Evolutionary conservation across 2,888 invertebrate species (phyloP).

Genomic region (Cecidostiba fungosa): DNA sequence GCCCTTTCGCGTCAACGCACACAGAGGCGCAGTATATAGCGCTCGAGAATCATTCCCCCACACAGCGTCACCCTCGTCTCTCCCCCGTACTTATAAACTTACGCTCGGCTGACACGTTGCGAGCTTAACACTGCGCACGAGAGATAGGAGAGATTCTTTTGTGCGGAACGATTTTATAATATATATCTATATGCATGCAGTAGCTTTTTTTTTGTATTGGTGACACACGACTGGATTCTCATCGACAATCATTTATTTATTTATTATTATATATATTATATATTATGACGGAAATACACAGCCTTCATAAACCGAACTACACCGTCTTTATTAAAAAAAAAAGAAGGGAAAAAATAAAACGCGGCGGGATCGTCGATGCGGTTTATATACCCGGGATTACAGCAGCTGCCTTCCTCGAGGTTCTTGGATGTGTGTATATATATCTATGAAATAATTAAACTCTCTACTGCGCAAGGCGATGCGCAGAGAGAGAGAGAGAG

Average conservation of each 20-base stretch:
- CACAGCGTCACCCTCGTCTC: neutral
- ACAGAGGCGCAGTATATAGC: no score
- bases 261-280: no score
- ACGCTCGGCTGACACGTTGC: neutral
- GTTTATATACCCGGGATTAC: constrained; percentile 61
- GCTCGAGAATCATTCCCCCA: neutral
- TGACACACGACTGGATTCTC: no score
- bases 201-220: no score
- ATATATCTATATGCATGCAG: neutral
- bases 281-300: neutral
- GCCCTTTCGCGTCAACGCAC: no score
- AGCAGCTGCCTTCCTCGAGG: constrained; percentile 8
- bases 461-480: constrained; percentile 62
- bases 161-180: neutral
- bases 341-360: constrained; percentile 9
- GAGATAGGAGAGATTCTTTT: neutral
- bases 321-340: neutral
- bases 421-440: constrained; percentile 59
- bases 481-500: no score
- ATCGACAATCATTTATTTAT: neutral
- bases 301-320: neutral
- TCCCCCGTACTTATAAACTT: neutral
- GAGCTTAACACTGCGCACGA: neutral
- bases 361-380: constrained; percentile 63
- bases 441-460: constrained; percentile 71